Evolutionary conservation across 2,797 vertebrate genomes (phyloP).

Genomic region (Graptemys geographica): DNA sequence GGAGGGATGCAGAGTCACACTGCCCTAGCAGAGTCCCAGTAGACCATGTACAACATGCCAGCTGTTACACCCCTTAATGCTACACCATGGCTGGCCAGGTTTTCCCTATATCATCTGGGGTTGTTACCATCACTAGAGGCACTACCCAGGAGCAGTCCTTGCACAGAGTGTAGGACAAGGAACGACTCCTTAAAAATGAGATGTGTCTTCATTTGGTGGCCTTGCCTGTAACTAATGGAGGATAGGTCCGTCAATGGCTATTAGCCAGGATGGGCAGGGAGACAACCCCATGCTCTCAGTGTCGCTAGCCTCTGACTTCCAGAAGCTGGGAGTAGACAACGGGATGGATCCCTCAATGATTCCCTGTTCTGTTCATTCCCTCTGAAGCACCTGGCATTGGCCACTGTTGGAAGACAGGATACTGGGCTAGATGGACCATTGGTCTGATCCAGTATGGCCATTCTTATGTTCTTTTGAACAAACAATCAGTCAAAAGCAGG

Average conservation of each 20-base stretch:
- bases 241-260: neutral
- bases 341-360: neutral
- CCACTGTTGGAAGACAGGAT: neutral
- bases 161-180: neutral
- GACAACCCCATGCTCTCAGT: neutral
- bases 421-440: no score
- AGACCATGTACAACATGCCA: neutral
- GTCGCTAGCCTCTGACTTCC: neutral
- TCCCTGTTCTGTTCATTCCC: neutral
- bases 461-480: no score
- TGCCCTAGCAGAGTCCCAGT: neutral
- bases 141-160: neutral
- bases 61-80: neutral
- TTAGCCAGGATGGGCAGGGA: neutral
- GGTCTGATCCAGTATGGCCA: no score
- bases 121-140: neutral
- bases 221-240: neutral
- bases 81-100: neutral
- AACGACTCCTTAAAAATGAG: neutral
- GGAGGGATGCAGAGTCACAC: neutral
- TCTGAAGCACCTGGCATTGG: neutral
- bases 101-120: neutral
- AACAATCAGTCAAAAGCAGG: neutral
- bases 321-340: neutral
- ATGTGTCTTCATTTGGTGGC: neutral